Evolutionary conservation across 2,113 vertebrate species (phyloP), one percentile per base, ranked within the genome.

Genomic region (Alaudala cheleensis): DNA sequence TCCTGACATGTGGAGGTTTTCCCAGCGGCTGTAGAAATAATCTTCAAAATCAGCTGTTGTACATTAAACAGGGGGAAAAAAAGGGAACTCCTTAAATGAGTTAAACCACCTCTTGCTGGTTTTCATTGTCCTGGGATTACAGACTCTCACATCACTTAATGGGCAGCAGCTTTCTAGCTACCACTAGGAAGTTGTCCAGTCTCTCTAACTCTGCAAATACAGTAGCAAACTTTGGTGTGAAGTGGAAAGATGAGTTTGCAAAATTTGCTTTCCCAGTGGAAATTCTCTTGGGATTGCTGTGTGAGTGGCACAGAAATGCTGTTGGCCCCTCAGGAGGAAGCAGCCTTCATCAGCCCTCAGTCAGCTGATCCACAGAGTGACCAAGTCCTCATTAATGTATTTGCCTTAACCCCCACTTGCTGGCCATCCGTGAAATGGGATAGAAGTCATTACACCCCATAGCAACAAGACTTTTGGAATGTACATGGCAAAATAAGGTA

Each of bases 51-150:
- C 83, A 91, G 77, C 78, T 92, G 77, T 85, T 88, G 49, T 81
- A 84, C 78, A 91, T 92, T 89, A 91, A 90, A 81, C 18, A 9
- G 56, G 23, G 9, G 7, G 3, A 21, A 50, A 44, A 69, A 54
- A 47, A 50, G 14, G 31, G 24, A 92, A 71, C 31, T 92, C 49
- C 69, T 93, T 86, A 94, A 58, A 73, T 90, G 80, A 92, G 29
- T 93, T 86, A 92, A 90, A 92, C 34, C 34, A 93, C 47, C 33
- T 96, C 69, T 95, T 81, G 69, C 81, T 92, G 95, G 69, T 87
- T 89, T 92, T 91, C 57, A 60, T 92, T 90, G 86, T 74, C 51
- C 39, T 2, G 2, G 50, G 62, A 69, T 76, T 85, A 40, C 50
- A 81, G 80, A 60, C 42, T 94, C 80, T 81, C 28, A 5, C 40